Conservation (phyloP, 2,888 invertebrate species). For the Himalopsyche anomala region DNA sequence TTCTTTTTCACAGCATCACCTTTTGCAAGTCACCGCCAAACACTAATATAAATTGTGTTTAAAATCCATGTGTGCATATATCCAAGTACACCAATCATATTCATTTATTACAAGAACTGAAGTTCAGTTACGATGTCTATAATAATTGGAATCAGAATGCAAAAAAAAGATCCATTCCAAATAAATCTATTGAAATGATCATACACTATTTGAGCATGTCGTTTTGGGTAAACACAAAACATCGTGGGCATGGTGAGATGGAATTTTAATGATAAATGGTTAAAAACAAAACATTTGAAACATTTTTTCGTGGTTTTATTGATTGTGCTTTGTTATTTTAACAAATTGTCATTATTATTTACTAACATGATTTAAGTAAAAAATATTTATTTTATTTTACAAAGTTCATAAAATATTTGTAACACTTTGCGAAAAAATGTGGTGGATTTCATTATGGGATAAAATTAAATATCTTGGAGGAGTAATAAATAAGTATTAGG, state of each 20-base stretch:
- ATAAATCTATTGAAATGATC: too few species aligned
- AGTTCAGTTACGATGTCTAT: too few species aligned
- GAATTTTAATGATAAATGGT: background rate
- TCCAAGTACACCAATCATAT: too few species aligned
- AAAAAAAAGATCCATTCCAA: too few species aligned
- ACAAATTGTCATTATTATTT: conserved; percentile 15
- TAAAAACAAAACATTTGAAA: background rate
- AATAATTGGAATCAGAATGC: too few species aligned
- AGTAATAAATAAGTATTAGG: background rate
- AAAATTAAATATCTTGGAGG: background rate
- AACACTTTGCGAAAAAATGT: background rate
- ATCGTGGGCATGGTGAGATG: background rate
- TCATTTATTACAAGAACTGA: too few species aligned
- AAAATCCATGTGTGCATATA: too few species aligned
- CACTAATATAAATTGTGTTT: too few species aligned
- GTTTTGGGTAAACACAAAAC: too few species aligned
- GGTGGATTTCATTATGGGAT: background rate
- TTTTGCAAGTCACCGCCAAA: too few species aligned
- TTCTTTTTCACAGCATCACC: too few species aligned
- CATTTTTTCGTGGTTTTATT: conserved; percentile 20
- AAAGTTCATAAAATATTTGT: conserved; percentile 8
- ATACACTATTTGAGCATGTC: too few species aligned
- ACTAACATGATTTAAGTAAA: conserved; percentile 14
- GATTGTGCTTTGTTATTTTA: conserved; percentile 22
- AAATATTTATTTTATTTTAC: conserved; percentile 7